Evolutionary conservation across 2,113 vertebrate genomes (phyloP), one percentile per base, ranked within the genome.

Genomic region (Cheilinus undulatus): DNA sequence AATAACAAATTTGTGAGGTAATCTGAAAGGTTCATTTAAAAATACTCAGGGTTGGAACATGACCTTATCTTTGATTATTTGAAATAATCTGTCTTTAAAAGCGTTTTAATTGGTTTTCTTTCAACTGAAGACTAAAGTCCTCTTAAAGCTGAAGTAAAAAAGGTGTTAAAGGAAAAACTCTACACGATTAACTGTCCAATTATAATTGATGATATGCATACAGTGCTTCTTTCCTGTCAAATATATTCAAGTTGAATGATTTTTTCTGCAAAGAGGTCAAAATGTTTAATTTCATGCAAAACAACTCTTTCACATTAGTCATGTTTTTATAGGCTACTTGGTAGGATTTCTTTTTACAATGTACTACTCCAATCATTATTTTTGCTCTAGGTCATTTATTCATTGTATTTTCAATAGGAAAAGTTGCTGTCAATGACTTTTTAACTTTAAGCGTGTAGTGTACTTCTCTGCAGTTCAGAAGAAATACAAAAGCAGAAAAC

Each of bases 401-500:
- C 6, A 7, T 3, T 51, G 23, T 60, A 4, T 42, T 56, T 34
- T 2, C 14, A 51, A 15, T n/a, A 7, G 13, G 11, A 30, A 50
- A 24, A 2, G 15, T 54, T 50, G 22, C 17, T 15, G 13, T 15
- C 5, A 4, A 14, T 15, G 38, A 3, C 2, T 40, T 13, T 45
- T 24, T 30, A 40, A 45, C 36, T 52, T 53, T 22, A 7, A 0
- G n/a, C 59, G 26, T 0, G 14, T n/a, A 9, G 24, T 22, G 15
- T 17, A 9, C 28, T 34, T 45, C 40, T 36, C 52, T 53, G 51
- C 10, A 57, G n/a, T 45, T 50, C 53, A 56, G 27, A 30, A 13
- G 73, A 57, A 67, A 65, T 45, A 67, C 27, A 69, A 61, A 74
- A 51, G 13, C 67, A 28, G 15, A 28, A 71, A 67, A 69, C 64